A percentile compares a stretch with the other conserved stretches of the same genome.
Evolutionary conservation across 53 echinoderm and acorn worm genomes (phyloP).

Genomic region (Luidia sarsii): DNA sequence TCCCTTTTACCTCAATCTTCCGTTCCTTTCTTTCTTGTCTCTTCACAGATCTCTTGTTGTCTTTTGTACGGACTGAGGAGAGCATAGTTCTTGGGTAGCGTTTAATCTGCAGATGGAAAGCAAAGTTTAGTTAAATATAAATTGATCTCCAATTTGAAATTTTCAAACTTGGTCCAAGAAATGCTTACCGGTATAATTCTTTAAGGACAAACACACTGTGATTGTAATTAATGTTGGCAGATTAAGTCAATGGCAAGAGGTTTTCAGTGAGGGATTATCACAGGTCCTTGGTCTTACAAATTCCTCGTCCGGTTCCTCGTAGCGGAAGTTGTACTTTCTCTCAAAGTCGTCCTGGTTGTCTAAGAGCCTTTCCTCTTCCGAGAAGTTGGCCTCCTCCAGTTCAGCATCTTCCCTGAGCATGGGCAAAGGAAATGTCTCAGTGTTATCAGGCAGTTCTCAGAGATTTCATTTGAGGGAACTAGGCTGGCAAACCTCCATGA

Average conservation of each 20-base stretch:
- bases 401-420: constrained; percentile 6
- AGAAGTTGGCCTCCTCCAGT: constrained; percentile 75
- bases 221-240: too few relatives aligned
- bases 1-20: constrained; percentile 70
- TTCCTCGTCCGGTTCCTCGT: constrained; percentile 91
- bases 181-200: too few relatives aligned
- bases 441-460: too few relatives aligned
- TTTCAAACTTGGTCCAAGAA: too few relatives aligned
- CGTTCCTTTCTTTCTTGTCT: constrained; percentile 77
- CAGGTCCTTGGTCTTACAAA: constrained; percentile 84
- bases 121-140: too few relatives aligned
- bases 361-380: constrained; percentile 87
- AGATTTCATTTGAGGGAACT: too few relatives aligned
- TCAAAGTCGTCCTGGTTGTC: constrained; percentile 97
- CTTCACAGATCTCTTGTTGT: constrained; percentile 77
- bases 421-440: too few relatives aligned
- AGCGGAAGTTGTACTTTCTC: constrained; percentile 96
- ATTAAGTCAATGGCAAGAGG: too few relatives aligned
- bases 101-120: constrained; percentile 69
- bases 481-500: too few relatives aligned
- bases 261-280: not conserved
- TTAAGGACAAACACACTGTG: too few relatives aligned
- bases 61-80: constrained; percentile 84
- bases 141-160: too few relatives aligned
- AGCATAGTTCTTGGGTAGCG: constrained; percentile 86